phyloP scores from a whole-genome alignment of 2,113 vertebrate species.

The Dissostichus mawsoni region DNA sequence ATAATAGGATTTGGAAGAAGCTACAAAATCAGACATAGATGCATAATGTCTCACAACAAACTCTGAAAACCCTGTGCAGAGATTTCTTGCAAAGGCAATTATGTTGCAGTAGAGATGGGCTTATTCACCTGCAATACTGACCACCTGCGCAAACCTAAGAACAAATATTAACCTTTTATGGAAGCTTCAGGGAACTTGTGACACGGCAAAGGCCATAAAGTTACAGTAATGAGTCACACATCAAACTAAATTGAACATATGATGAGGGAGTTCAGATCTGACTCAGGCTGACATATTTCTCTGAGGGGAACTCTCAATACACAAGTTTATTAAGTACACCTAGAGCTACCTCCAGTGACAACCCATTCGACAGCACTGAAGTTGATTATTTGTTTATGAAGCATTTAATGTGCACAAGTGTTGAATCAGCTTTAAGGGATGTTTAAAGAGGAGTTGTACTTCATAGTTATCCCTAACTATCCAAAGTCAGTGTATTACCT shows the following conservation, averaged over 20 bases:
- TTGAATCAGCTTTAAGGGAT: not conserved
- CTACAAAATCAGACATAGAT: not conserved
- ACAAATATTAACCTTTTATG: not conserved
- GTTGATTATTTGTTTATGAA: not conserved
- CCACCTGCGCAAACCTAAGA: not conserved
- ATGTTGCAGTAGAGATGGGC: not conserved
- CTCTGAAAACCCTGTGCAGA: not conserved
- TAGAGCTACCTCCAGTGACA: not conserved
- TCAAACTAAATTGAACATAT: not conserved
- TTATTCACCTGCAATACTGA: not conserved
- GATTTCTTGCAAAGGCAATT: not conserved
- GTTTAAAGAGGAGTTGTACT: too few relatives aligned
- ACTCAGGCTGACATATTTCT: not conserved
- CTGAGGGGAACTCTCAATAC: not conserved
- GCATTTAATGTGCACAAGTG: not conserved
- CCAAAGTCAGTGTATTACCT: too few relatives aligned
- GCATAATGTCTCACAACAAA: not conserved
- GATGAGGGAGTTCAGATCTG: not conserved
- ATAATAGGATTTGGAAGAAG: slow-evolving; percentile 14
- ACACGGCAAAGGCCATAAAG: not conserved
- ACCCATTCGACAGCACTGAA: not conserved
- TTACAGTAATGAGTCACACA: not conserved
- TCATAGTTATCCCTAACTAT: too few relatives aligned
- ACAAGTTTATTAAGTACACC: not conserved
- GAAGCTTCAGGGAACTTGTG: not conserved